These are phyloP conservation scores for Tyto alba DNA, from an alignment of 2,113 vertebrate species.

Conservation along the genomic window DNA sequence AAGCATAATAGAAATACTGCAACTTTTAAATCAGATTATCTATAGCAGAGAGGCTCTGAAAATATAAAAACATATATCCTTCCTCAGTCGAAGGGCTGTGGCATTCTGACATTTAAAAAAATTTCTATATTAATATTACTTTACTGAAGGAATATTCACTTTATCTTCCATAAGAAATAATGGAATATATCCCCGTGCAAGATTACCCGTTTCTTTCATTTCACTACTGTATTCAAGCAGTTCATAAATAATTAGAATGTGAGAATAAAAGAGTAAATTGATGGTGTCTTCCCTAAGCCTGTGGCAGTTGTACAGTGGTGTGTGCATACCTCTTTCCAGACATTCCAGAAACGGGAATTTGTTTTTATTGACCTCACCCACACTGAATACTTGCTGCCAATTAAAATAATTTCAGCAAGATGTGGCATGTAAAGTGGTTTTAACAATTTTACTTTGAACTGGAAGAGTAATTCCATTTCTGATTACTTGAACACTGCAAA, in stretches of 20 bases:
- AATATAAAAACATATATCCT: neutral
- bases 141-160: neutral
- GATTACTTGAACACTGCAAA: constrained; percentile 18
- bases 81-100: neutral
- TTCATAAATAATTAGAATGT: neutral
- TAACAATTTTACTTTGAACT: constrained; percentile 42
- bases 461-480: constrained; percentile 48
- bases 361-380: constrained; percentile 31
- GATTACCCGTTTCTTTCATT: neutral
- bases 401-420: constrained; percentile 40
- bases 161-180: neutral
- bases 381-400: constrained; percentile 6
- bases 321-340: neutral
- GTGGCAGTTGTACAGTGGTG: neutral
- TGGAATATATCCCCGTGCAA: neutral
- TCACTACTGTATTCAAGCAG: neutral
- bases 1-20: neutral
- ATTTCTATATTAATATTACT: neutral
- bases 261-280: neutral
- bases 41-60: neutral
- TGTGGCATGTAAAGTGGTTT: neutral
- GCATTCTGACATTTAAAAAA: neutral
- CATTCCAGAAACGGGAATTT: constrained; percentile 1
- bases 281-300: neutral
- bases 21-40: neutral